Conservation (phyloP, 2,113 vertebrate species). For the Picathartes gymnocephalus region DNA sequence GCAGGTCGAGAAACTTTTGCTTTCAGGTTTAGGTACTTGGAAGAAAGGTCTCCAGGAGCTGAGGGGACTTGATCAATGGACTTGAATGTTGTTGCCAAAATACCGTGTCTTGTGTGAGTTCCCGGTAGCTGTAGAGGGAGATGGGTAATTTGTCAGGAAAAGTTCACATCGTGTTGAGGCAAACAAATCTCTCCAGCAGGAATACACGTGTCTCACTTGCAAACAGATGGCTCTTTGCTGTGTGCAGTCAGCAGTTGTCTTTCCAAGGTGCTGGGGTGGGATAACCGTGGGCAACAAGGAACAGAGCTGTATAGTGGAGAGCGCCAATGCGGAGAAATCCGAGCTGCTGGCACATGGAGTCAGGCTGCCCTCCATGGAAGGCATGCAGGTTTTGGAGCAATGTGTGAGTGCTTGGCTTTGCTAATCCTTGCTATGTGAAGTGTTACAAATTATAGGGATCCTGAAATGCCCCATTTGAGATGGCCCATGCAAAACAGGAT, state of each 20-base stretch:
- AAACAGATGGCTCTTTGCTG: neutral
- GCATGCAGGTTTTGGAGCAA: rapidly evolving
- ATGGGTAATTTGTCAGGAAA: rapidly evolving
- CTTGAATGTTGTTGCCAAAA: neutral
- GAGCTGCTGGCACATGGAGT: rapidly evolving
- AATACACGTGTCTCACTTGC: rapidly evolving
- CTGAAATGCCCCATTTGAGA: rapidly evolving
- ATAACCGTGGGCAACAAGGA: neutral
- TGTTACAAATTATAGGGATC: rapidly evolving
- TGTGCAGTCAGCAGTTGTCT: neutral
- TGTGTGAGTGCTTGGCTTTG: neutral
- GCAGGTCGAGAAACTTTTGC: rapidly evolving
- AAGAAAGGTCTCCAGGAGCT: neutral
- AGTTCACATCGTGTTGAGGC: rapidly evolving
- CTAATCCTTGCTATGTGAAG: rapidly evolving
- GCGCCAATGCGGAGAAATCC: neutral
- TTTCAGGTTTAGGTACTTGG: neutral
- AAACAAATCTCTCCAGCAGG: neutral
- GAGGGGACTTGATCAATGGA: neutral
- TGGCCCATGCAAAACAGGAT: neutral
- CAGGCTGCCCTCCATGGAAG: rapidly evolving
- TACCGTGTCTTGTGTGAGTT: rapidly evolving
- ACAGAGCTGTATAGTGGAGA: rapidly evolving
- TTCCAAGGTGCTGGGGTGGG: neutral
- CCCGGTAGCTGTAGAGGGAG: neutral